phyloP scores from a whole-genome alignment of 2,113 vertebrate genomes.

The Leptocoma aspasia region DNA sequence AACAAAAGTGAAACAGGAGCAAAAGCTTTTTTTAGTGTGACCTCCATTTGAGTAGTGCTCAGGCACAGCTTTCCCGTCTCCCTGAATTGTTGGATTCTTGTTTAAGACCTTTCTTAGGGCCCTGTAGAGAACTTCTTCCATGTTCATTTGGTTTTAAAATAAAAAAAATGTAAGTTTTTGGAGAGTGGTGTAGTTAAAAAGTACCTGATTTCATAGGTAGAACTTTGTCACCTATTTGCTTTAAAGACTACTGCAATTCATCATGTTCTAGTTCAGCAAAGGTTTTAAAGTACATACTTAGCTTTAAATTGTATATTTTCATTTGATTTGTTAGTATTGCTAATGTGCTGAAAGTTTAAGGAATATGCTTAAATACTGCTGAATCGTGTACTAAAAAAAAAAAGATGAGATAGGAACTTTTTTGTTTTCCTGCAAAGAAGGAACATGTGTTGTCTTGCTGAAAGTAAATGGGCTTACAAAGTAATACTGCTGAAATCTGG shows the following conservation, averaged over 20 bases:
- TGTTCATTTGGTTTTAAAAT: neutral
- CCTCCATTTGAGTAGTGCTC: neutral
- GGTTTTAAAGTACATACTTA: neutral
- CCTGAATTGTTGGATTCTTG: neutral
- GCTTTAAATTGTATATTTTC: neutral
- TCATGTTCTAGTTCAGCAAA: neutral
- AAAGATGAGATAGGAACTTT: neutral
- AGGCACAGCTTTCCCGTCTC: neutral
- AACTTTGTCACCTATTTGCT: neutral
- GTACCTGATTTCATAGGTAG: neutral
- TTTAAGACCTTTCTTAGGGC: neutral
- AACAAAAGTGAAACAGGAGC: neutral
- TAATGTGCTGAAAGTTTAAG: neutral
- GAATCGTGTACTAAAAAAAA: neutral
- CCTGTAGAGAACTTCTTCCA: neutral
- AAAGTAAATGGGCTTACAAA: neutral
- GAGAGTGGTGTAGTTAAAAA: neutral
- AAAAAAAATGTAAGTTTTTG: neutral
- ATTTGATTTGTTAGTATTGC: neutral
- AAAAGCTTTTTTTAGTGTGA: neutral
- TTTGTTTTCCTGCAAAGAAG: neutral
- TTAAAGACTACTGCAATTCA: neutral
- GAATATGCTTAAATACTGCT: neutral
- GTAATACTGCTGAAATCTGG: neutral
- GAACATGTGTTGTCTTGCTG: constrained; percentile 10